Conservation (phyloP, 2,888 invertebrate species). For the Heteropelma amictum region DNA sequence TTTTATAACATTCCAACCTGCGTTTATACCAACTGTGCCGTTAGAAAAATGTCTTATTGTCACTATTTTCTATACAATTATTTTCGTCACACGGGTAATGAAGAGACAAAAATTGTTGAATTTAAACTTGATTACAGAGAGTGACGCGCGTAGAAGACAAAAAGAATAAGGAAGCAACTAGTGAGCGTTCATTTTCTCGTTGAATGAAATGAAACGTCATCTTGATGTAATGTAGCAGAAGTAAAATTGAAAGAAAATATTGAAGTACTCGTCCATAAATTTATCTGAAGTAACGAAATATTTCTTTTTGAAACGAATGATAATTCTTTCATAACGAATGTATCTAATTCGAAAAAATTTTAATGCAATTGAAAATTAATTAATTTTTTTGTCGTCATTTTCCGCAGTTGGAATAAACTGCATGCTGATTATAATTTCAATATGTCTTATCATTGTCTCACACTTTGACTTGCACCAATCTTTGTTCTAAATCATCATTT, state of each 20-base stretch:
- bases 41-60: too few relatives aligned
- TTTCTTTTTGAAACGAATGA: neutral
- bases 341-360: neutral
- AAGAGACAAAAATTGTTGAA: neutral
- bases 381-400: slow-evolving; percentile 1
- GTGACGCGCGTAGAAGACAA: neutral
- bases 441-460: slow-evolving; percentile 28
- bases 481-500: slow-evolving; percentile 39
- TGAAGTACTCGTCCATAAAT: slow-evolving; percentile 3
- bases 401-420: neutral
- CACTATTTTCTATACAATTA: too few relatives aligned
- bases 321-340: neutral
- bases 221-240: neutral
- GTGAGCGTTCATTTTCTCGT: too few relatives aligned
- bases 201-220: neutral
- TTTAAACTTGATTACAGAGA: neutral
- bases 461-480: neutral
- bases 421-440: slow-evolving; percentile 29
- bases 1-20: too few relatives aligned
- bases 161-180: neutral
- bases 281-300: neutral
- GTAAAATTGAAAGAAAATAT: neutral
- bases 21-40: too few relatives aligned
- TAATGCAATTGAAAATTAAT: neutral
- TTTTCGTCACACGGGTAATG: neutral